These are phyloP conservation scores for Hydrotaea cyrtoneurina DNA, from an alignment of 2,888 invertebrate genomes.

Conservation along the genomic window DNA sequence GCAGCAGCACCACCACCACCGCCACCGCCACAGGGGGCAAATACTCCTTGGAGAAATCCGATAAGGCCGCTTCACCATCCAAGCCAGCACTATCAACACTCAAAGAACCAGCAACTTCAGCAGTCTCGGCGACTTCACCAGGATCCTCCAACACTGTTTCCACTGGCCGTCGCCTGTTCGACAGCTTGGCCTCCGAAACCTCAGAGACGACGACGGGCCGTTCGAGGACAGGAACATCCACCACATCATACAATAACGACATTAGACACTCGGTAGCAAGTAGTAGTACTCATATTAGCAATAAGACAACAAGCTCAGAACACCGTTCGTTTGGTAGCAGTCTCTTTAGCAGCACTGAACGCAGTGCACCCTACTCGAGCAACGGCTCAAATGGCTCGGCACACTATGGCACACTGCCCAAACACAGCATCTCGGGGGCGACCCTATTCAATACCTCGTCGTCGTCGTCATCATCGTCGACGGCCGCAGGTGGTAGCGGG, in stretches of 20 bases:
- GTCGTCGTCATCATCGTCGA: conserved; percentile 51
- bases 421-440: conserved; percentile 71
- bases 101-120: conserved; percentile 64
- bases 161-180: conserved; percentile 76
- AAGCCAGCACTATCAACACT: conserved; percentile 69
- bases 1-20: conserved; percentile 64
- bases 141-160: conserved; percentile 74
- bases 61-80: conserved; percentile 76
- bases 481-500: conserved; percentile 42
- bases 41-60: conserved; percentile 69
- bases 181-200: conserved; percentile 75
- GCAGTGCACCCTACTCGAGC: conserved; percentile 53
- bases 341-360: conserved; percentile 70
- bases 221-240: conserved; percentile 68
- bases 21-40: conserved; percentile 60
- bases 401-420: conserved; percentile 80
- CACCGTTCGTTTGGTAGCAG: conserved; percentile 75
- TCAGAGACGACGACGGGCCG: conserved; percentile 66
- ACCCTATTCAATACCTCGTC: conserved; percentile 65
- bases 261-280: conserved; percentile 75
- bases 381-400: conserved; percentile 73
- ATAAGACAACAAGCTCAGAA: conserved; percentile 77
- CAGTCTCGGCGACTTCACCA: conserved; percentile 69
- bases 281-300: conserved; percentile 73
- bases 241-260: conserved; percentile 74